These are phyloP conservation scores for Copsychus sechellarum DNA, from an alignment of 2,113 vertebrate genomes.

Conservation along the genomic window DNA sequence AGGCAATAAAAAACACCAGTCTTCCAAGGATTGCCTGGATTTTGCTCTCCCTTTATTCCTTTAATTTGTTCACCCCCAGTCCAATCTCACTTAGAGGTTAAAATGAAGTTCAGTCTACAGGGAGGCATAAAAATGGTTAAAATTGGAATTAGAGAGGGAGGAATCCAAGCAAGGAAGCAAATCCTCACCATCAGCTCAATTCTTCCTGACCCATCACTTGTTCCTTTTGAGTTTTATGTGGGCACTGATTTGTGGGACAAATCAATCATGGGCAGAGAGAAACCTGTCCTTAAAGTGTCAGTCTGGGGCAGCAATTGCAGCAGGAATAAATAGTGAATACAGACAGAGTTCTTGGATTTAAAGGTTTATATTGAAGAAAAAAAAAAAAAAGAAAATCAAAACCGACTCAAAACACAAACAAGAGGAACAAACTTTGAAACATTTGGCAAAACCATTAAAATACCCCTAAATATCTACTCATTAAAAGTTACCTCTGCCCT, in stretches of 20 bases:
- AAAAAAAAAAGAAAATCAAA: neutral
- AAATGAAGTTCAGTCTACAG: neutral
- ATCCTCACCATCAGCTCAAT: neutral
- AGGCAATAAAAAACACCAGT: neutral
- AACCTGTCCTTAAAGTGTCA: neutral
- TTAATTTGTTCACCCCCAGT: neutral
- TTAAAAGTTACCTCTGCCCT: neutral
- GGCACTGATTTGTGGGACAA: neutral
- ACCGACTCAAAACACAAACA: neutral
- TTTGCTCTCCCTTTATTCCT: neutral
- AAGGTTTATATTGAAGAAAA: neutral
- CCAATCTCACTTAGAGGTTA: neutral
- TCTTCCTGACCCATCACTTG: neutral
- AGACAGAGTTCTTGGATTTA: neutral
- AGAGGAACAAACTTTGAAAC: neutral
- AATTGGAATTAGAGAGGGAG: neutral
- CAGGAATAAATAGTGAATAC: neutral
- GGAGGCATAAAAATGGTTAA: neutral
- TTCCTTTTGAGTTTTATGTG: neutral
- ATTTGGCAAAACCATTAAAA: neutral
- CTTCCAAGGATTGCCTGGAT: neutral
- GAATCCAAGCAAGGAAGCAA: neutral
- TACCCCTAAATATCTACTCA: fast-evolving
- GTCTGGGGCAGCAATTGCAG: neutral
- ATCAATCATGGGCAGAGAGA: neutral